Conservation (phyloP, 2,888 invertebrate species). For the Sphaerophoria rueppellii region DNA sequence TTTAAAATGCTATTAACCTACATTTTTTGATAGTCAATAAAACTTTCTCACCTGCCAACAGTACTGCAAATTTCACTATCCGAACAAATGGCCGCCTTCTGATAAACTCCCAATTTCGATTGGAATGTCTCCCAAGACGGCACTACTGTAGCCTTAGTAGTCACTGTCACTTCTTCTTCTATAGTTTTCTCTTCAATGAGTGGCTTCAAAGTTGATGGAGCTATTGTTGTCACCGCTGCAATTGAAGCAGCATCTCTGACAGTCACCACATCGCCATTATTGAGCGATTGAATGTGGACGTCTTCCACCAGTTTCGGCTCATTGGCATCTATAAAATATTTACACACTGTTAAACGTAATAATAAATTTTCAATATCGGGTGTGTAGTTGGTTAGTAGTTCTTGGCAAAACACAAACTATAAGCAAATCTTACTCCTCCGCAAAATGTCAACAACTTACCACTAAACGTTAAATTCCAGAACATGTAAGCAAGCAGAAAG, state of each 20-base stretch:
- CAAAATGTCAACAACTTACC: slow-evolving; percentile 76
- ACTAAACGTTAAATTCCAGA: slow-evolving; percentile 80
- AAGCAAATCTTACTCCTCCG: neutral
- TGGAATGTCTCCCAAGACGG: slow-evolving; percentile 72
- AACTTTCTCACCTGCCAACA: slow-evolving; percentile 88
- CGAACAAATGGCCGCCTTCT: slow-evolving; percentile 89
- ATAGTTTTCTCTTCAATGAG: slow-evolving; percentile 1
- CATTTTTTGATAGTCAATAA: neutral
- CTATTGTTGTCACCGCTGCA: slow-evolving; percentile 25
- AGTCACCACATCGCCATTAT: slow-evolving; percentile 8
- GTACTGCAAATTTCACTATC: slow-evolving; percentile 90
- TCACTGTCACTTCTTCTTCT: neutral
- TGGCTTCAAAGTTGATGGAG: slow-evolving; percentile 37
- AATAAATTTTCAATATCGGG: slow-evolving; percentile 28
- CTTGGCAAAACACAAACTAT: neutral
- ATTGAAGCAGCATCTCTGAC: slow-evolving; percentile 40
- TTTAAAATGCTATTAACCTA: too few relatives aligned
- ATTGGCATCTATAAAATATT: slow-evolving; percentile 70
- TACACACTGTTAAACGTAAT: slow-evolving; percentile 26
- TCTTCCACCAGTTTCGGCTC: slow-evolving; percentile 63
- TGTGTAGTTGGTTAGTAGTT: neutral
- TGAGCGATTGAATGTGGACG: slow-evolving; percentile 41
- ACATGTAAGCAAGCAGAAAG: slow-evolving; percentile 80
- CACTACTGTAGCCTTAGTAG: slow-evolving; percentile 4
- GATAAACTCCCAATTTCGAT: slow-evolving; percentile 77